Percentiles rank a stretch among this genome's conserved stretches.
These are phyloP conservation scores for Pheosia gnoma DNA, from an alignment of 2,888 invertebrate species.

Conservation along the genomic window DNA sequence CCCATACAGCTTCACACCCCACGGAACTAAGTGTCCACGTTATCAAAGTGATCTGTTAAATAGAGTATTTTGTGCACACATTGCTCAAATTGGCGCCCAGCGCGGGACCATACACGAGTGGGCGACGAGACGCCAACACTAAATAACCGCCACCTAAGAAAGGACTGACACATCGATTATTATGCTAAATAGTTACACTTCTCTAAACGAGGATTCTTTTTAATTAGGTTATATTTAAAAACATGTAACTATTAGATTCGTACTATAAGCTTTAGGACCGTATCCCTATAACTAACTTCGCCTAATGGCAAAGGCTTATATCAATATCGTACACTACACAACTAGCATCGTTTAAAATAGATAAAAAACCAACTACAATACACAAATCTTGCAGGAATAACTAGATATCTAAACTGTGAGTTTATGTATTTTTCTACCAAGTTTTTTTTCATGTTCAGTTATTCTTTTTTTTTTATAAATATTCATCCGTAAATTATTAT, in stretches of 20 bases:
- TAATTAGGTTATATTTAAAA: slow-evolving; percentile 56
- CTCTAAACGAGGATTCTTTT: slow-evolving; percentile 68
- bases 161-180: slow-evolving; percentile 65
- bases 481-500: slow-evolving; percentile 81
- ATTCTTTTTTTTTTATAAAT: slow-evolving; percentile 66
- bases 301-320: slow-evolving; percentile 58
- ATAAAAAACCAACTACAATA: slow-evolving; percentile 70
- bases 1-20: slow-evolving; percentile 46
- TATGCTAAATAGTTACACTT: slow-evolving; percentile 64
- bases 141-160: slow-evolving; percentile 44
- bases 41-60: slow-evolving; percentile 67
- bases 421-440: slow-evolving; percentile 58
- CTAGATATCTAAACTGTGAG: slow-evolving; percentile 68
- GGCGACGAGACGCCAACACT: slow-evolving; percentile 46
- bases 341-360: slow-evolving; percentile 80
- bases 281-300: slow-evolving; percentile 61
- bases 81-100: slow-evolving; percentile 43
- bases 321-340: slow-evolving; percentile 56
- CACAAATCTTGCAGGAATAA: slow-evolving; percentile 68
- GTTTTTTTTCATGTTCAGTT: slow-evolving; percentile 49
- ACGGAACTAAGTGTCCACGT: slow-evolving; percentile 40
- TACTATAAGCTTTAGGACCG: slow-evolving; percentile 76
- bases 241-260: slow-evolving; percentile 70
- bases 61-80: slow-evolving; percentile 77
- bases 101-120: slow-evolving; percentile 29